A percentile compares a stretch with the other conserved stretches of the same genome.
phyloP scores from a whole-genome alignment of 2,797 vertebrate species.

The Phalloptychus januarius region DNA sequence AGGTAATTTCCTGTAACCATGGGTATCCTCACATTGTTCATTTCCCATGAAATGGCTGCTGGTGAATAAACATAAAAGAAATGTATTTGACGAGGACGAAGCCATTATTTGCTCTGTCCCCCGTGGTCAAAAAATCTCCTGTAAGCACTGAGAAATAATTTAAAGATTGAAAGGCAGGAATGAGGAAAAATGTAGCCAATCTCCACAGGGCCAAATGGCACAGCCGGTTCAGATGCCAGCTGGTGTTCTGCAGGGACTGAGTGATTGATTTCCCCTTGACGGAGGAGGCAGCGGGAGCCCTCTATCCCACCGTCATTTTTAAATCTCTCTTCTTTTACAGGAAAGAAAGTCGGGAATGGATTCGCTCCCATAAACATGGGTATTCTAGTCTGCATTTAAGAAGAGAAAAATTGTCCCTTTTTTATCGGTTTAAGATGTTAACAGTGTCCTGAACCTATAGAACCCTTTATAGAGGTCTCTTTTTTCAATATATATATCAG shows the following conservation, averaged over 20 bases:
- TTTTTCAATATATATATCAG: too few species aligned
- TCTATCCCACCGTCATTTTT: conserved; percentile 41
- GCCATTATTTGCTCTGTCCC: conserved; percentile 48
- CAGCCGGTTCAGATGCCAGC: conserved; percentile 65
- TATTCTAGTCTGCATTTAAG: conserved; percentile 44
- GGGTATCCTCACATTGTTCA: conserved; percentile 10
- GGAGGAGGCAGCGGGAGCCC: conserved; percentile 53
- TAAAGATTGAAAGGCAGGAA: conserved; percentile 64
- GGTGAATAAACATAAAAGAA: conserved; percentile 35
- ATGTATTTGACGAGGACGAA: conserved; percentile 24
- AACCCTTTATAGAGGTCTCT: neutral
- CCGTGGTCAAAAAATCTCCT: conserved; percentile 46
- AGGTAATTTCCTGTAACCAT: conserved; percentile 30
- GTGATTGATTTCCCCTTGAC: conserved; percentile 76
- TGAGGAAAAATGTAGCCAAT: conserved; percentile 52
- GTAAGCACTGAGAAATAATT: conserved; percentile 68
- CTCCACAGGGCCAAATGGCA: conserved; percentile 61
- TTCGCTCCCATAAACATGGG: conserved; percentile 44
- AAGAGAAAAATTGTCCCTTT: conserved; percentile 16
- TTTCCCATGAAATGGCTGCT: conserved; percentile 19
- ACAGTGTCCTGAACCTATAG: conserved; percentile 10
- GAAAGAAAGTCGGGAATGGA: conserved; percentile 34
- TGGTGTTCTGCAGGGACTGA: conserved; percentile 65
- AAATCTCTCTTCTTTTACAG: conserved; percentile 42
- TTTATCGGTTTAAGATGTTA: conserved; percentile 11